Evolutionary conservation across 1,140 invertebrate species (phyloP), one percentile per base, ranked within the genome.

Genomic region (Magallana ariakensis): DNA sequence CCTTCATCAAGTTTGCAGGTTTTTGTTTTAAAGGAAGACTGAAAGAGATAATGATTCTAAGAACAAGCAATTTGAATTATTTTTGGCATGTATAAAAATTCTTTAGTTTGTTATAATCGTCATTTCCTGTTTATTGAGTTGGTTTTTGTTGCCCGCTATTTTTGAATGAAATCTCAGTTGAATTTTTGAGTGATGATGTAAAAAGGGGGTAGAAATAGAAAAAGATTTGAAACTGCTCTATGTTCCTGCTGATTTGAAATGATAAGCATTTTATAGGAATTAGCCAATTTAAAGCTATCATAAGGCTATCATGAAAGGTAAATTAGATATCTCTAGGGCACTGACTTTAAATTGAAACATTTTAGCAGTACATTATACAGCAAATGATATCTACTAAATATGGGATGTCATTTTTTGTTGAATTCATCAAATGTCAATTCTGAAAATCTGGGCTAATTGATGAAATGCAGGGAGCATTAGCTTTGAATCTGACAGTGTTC

Each of bases 261-360:
- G 66, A 75, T 75, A 33, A 75, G 15, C 0, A 26, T 22, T 26
- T 9, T 13, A 75, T 75, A 75, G 10, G 22, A 75, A 75, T 75
- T 75, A 75, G 22, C 22, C 22, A 75, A 75, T 75, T 46, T 75
- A 26, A 75, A 26, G 58, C 9, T 75, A 75, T 75, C 66, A 33
- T 33, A 13, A 75, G 66, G 58, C 9, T 75, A 75, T 75, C 66
- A 33, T 33, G 66, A 11, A 33, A 26, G 22, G 26, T 75, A 19
- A 26, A 75, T 75, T 75, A 33, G 10, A 10, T 75, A 75, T 75
- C 66, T 33, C 10, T 19, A 75, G 66, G 66, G 66, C 66, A 75
- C 22, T 75, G 66, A 33, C 66, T 75, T 75, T 75, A 75, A 75
- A 75, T 26, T 75, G 66, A 75, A 75, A 13, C 66, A 26, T 11